phyloP scores from a whole-genome alignment of 1,140 invertebrate species.

The Hyles euphorbiae region DNA sequence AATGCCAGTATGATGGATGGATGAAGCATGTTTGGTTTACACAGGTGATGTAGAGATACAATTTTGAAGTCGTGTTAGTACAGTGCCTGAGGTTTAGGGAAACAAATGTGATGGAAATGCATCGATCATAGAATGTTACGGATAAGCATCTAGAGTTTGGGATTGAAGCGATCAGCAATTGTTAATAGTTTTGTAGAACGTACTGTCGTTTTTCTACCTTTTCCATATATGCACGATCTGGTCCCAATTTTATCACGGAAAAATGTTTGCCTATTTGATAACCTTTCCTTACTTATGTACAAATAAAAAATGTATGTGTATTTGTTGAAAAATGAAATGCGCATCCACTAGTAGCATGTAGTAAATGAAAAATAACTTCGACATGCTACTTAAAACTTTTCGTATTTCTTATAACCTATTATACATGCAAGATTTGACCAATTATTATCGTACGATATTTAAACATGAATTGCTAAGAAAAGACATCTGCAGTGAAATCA shows the following conservation, averaged over 20 bases:
- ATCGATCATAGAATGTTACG: too few species aligned
- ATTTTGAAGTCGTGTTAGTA: too few species aligned
- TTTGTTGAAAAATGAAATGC: slow-evolving; percentile 63
- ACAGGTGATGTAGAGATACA: too few species aligned
- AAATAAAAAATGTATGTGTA: slow-evolving; percentile 4
- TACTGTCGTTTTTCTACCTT: too few species aligned
- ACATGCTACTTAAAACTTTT: slow-evolving; percentile 41
- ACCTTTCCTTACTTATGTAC: slow-evolving; percentile 8
- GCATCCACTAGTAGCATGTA: slow-evolving; percentile 45
- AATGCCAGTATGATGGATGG: background rate
- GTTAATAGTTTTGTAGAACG: too few species aligned
- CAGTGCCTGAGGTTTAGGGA: too few species aligned
- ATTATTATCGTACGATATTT: slow-evolving; percentile 15
- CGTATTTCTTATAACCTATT: slow-evolving; percentile 8
- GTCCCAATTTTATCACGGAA: too few species aligned
- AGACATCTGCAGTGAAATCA: slow-evolving; percentile 72
- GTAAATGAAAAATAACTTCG: slow-evolving; percentile 10
- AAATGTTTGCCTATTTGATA: background rate
- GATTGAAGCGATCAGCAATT: too few species aligned
- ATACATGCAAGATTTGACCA: slow-evolving; percentile 3
- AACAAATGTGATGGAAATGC: too few species aligned
- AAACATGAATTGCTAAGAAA: slow-evolving; percentile 66
- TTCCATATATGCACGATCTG: too few species aligned
- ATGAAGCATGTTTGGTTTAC: too few species aligned
- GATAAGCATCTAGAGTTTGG: too few species aligned